A percentile compares a stretch with the other conserved stretches of the same genome.
Evolutionary conservation across 2,113 vertebrate species (phyloP).

Genomic region (Tragelaphus buxtoni): DNA sequence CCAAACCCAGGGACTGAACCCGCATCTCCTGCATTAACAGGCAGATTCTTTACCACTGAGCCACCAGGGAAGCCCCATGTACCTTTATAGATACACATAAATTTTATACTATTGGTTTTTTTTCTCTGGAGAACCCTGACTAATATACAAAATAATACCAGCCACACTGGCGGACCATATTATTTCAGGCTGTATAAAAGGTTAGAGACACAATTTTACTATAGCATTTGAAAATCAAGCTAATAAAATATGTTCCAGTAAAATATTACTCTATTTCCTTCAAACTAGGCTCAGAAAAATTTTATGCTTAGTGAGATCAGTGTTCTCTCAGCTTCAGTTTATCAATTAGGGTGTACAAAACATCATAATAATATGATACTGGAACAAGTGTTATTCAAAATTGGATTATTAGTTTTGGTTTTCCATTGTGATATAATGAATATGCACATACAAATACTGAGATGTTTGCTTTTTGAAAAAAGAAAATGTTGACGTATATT

Average conservation of each 20-base stretch:
- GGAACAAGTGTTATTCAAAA: conserved; percentile 46
- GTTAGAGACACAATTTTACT: neutral
- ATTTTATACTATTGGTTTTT: neutral
- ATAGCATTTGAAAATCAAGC: conserved; percentile 4
- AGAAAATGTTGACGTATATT: conserved; percentile 64
- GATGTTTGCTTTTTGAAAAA: conserved; percentile 63
- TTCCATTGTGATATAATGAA: conserved; percentile 41
- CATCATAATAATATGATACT: neutral
- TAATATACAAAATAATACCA: neutral
- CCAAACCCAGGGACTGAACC: neutral
- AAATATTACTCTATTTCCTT: conserved; percentile 20
- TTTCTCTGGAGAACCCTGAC: neutral
- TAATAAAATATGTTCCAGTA: neutral
- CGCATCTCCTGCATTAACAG: neutral
- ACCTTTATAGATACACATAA: neutral
- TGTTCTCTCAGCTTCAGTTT: neutral
- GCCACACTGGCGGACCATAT: neutral
- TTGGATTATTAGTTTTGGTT: conserved; percentile 63
- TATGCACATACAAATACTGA: conserved; percentile 45
- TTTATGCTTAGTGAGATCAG: neutral
- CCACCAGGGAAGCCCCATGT: neutral
- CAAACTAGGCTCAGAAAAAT: neutral
- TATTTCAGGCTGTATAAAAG: neutral
- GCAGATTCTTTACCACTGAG: neutral
- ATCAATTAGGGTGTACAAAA: neutral